phyloP scores from a whole-genome alignment of 2,888 invertebrate species.

The Drosophila hamatofila region DNA sequence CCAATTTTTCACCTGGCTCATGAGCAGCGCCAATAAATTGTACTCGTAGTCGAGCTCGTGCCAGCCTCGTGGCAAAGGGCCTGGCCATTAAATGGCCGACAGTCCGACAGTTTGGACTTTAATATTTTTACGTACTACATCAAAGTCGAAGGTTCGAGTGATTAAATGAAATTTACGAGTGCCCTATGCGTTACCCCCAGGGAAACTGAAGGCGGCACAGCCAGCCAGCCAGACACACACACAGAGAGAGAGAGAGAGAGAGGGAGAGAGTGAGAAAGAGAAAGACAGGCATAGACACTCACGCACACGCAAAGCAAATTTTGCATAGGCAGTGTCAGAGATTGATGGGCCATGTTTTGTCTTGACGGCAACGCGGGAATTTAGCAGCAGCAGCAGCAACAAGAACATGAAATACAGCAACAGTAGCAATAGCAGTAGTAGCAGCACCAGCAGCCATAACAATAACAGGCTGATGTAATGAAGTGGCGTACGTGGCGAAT shows the following conservation, averaged over 20 bases:
- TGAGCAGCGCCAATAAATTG: constrained; percentile 53
- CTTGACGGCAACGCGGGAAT: constrained; percentile 52
- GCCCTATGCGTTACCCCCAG: constrained; percentile 27
- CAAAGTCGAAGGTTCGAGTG: constrained; percentile 64
- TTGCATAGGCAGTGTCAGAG: constrained; percentile 63
- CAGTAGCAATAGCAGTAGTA: background rate
- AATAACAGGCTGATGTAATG: constrained; percentile 57
- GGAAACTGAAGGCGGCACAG: constrained; percentile 5
- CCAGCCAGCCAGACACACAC: constrained; percentile 3
- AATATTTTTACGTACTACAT: constrained; percentile 61
- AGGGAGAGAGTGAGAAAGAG: no score
- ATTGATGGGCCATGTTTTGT: constrained; percentile 59
- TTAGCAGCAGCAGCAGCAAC: constrained; percentile 31
- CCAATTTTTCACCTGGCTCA: constrained; percentile 59
- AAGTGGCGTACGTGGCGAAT: constrained; percentile 32
- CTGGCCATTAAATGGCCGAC: constrained; percentile 55
- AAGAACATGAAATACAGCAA: background rate
- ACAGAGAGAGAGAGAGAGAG: no score
- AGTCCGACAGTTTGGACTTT: constrained; percentile 61
- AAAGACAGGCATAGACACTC: background rate
- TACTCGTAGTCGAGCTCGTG: constrained; percentile 3
- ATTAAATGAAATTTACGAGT: constrained; percentile 67
- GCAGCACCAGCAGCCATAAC: constrained; percentile 32
- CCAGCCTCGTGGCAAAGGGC: constrained; percentile 22
- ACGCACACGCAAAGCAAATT: constrained; percentile 18